A percentile compares a stretch with the other conserved stretches of the same genome.
phyloP scores from a whole-genome alignment of 2,797 vertebrate genomes.

The Sarcoramphus papa region DNA sequence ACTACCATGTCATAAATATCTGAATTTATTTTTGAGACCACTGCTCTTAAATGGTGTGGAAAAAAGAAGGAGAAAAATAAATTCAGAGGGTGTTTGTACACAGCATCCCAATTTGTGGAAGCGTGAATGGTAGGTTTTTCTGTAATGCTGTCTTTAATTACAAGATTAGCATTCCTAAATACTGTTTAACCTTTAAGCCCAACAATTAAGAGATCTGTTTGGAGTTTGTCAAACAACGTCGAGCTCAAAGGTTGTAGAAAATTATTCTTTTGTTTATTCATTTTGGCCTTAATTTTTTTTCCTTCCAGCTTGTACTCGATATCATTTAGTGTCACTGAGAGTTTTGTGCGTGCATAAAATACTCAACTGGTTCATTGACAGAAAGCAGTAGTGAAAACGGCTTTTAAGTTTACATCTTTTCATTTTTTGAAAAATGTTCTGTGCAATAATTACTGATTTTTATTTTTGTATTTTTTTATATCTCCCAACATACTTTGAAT shows the following conservation, averaged over 20 bases:
- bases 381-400: neutral
- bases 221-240: neutral
- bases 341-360: neutral
- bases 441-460: neutral
- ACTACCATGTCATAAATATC: neutral
- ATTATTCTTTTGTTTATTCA: neutral
- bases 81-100: neutral
- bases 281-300: neutral
- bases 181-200: neutral
- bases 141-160: neutral
- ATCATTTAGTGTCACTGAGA: neutral
- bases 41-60: neutral
- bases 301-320: neutral
- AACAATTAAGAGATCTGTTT: neutral
- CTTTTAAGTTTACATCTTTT: neutral
- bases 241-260: neutral
- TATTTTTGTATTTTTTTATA: neutral
- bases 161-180: neutral
- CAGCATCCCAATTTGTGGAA: neutral
- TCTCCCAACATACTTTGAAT: constrained; percentile 18
- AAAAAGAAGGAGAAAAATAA: neutral
- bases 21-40: neutral
- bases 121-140: neutral
- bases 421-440: neutral
- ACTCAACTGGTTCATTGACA: neutral